Evolutionary conservation across 1,140 invertebrate species (phyloP).

Genomic region (Bombyx mandarina): DNA sequence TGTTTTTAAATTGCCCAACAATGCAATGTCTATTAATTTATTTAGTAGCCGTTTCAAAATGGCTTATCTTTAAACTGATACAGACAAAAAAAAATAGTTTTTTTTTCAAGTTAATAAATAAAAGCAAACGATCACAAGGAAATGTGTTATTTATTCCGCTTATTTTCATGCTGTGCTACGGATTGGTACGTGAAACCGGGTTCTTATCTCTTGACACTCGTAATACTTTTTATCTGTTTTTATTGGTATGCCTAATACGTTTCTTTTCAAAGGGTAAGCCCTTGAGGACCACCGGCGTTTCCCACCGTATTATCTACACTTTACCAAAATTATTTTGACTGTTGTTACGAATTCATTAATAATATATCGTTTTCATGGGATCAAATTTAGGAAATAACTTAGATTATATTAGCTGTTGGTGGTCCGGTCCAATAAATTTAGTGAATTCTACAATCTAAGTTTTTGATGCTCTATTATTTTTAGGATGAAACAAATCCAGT

Average conservation of each 20-base stretch:
- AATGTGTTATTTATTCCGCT: conserved; percentile 31
- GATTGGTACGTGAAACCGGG: conserved; percentile 50
- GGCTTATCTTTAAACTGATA: neutral
- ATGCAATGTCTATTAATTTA: conserved; percentile 61
- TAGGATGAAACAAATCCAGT: no score
- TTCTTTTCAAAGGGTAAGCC: conserved; percentile 25
- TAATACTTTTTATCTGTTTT: conserved; percentile 60
- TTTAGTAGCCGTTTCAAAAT: conserved; percentile 10
- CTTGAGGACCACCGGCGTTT: conserved; percentile 11
- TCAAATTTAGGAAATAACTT: no score
- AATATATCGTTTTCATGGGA: conserved; percentile 1
- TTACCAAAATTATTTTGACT: conserved; percentile 12
- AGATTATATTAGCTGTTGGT: no score
- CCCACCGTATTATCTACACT: conserved; percentile 29
- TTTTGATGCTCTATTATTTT: no score
- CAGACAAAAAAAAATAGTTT: no score
- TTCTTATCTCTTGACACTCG: conserved; percentile 53
- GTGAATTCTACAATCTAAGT: no score
- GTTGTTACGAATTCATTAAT: conserved; percentile 12
- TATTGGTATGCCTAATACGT: conserved; percentile 52
- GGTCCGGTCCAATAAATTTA: no score
- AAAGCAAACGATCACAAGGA: conserved; percentile 30
- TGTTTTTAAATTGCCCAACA: conserved; percentile 66
- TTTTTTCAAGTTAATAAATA: conserved; percentile 20
- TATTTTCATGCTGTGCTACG: conserved; percentile 55